Evolutionary conservation across 2,888 invertebrate species (phyloP).

Genomic region (Altica lythri): DNA sequence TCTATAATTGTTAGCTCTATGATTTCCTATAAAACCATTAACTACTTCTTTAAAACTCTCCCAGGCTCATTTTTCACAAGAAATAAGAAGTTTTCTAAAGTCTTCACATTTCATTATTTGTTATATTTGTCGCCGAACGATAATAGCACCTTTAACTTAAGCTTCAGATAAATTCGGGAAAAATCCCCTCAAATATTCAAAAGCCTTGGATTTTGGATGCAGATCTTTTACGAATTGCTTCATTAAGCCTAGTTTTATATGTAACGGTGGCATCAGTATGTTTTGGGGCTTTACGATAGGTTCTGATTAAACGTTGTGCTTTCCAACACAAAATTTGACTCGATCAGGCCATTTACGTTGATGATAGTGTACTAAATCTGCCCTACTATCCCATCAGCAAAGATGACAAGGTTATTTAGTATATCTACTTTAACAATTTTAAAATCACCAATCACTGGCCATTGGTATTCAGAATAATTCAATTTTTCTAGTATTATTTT

Average conservation of each 20-base stretch:
- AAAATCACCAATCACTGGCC: slow-evolving; percentile 35
- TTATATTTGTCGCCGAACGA: no score
- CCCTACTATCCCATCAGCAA: slow-evolving; percentile 41
- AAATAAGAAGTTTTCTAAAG: no score
- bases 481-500: not conserved
- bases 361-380: slow-evolving; percentile 33
- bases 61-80: no score
- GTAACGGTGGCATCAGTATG: slow-evolving; percentile 31
- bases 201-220: not conserved
- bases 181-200: not conserved
- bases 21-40: not conserved
- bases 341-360: slow-evolving; percentile 34
- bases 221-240: slow-evolving; percentile 25
- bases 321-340: slow-evolving; percentile 28
- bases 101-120: no score
- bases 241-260: slow-evolving; percentile 34
- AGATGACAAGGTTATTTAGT: slow-evolving; percentile 43
- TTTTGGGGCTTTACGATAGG: not conserved
- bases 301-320: not conserved
- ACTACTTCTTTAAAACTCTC: no score
- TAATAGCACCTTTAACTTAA: not conserved
- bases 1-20: not conserved
- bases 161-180: no score
- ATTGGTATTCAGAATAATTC: not conserved
- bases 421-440: slow-evolving; percentile 45